phyloP scores from a whole-genome alignment of 35 echinoderm and acorn worm genomes.

The Heliocidaris tuberculata region DNA sequence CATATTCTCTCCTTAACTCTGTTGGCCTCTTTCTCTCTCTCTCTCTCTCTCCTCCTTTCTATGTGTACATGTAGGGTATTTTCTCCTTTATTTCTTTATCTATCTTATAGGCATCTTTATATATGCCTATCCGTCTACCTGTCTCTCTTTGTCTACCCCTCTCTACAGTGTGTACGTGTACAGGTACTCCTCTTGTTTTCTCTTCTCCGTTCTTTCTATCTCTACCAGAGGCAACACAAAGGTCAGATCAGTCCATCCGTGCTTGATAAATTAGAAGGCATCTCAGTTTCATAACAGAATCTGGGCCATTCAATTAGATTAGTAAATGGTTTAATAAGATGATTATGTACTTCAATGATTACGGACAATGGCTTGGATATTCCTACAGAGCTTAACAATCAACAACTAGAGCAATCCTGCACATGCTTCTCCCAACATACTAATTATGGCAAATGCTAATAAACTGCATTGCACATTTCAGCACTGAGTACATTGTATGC shows the following conservation, averaged over 20 bases:
- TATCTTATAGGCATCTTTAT: too few relatives aligned
- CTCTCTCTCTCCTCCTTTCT: not conserved
- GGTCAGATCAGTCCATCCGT: not conserved
- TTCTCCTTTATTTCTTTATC: too few relatives aligned
- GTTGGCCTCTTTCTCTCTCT: too few relatives aligned
- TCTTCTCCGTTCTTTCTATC: not conserved
- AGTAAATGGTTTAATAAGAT: not conserved
- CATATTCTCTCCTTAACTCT: not conserved
- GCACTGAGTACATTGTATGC: not conserved
- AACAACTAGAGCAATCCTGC: not conserved
- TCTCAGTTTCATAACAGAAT: not conserved
- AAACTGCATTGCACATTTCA: not conserved
- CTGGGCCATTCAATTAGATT: slow-evolving; percentile 1
- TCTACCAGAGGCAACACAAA: not conserved
- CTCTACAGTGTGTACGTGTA: not conserved
- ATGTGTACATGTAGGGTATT: not conserved
- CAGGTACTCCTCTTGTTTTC: too few relatives aligned
- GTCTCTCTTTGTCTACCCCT: not conserved
- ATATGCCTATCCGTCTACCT: not conserved
- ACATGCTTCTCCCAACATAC: not conserved
- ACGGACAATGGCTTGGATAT: not conserved
- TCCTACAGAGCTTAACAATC: not conserved
- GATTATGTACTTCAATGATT: not conserved
- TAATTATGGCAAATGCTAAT: too few relatives aligned
- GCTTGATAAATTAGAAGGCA: not conserved